Conservation (phyloP, 2,113 vertebrate species). For the Cervus canadensis region DNA sequence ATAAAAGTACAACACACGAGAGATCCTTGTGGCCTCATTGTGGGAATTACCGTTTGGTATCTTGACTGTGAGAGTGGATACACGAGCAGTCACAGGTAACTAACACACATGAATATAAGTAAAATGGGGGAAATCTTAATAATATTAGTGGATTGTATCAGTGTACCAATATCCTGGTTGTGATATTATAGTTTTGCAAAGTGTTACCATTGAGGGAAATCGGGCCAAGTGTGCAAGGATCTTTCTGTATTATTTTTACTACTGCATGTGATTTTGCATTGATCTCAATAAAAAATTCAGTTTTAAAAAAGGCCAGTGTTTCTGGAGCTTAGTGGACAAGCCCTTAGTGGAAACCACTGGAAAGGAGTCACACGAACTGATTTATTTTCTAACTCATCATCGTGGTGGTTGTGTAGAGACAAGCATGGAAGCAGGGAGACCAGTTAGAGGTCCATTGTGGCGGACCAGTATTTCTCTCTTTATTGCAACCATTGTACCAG, state of each 20-base stretch:
- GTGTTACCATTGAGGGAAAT: neutral
- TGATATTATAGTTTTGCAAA: neutral
- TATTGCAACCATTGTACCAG: neutral
- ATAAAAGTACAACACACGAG: neutral
- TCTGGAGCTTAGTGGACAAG: neutral
- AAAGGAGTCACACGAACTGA: neutral
- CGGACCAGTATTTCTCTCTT: neutral
- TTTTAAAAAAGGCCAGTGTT: neutral
- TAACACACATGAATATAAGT: neutral
- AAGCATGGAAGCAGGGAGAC: neutral
- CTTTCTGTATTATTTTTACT: neutral
- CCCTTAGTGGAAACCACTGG: neutral
- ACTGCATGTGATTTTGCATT: neutral
- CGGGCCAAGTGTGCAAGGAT: neutral
- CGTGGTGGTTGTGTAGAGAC: neutral
- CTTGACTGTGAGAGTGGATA: neutral
- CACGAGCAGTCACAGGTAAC: neutral
- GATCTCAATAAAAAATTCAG: neutral
- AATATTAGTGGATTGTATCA: neutral
- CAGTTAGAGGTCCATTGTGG: neutral
- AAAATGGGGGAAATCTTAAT: neutral
- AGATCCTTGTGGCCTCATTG: neutral
- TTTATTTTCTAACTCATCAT: neutral
- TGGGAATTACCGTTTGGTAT: neutral
- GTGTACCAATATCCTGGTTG: neutral